Conservation (phyloP, 2,888 invertebrate species). For the Cybosia mesomella region DNA sequence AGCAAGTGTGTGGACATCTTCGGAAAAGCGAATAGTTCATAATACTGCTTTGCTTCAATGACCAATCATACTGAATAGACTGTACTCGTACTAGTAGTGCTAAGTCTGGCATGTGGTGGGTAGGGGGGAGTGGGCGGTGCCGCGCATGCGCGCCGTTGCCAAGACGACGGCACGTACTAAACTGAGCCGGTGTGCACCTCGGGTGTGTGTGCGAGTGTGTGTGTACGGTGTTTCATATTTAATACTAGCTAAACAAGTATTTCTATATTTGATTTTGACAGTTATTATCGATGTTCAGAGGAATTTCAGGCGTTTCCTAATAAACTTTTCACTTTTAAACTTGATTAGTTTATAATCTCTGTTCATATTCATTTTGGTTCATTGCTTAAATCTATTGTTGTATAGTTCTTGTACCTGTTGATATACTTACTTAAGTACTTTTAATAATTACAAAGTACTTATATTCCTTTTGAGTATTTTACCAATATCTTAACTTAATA, state of each 20-base stretch:
- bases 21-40: constrained; percentile 21
- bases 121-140: constrained; percentile 79
- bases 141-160: constrained; percentile 87
- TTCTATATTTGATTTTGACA: constrained; percentile 48
- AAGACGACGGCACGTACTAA: constrained; percentile 88
- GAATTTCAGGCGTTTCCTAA: constrained; percentile 7
- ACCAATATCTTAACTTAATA: constrained; percentile 12
- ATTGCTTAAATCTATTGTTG: not conserved
- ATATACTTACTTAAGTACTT: not conserved
- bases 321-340: not conserved
- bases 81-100: constrained; percentile 53
- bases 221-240: constrained; percentile 47
- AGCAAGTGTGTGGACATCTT: constrained; percentile 7
- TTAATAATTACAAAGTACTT: not conserved
- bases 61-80: constrained; percentile 77
- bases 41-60: constrained; percentile 59
- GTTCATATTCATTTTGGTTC: not conserved
- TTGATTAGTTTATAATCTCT: not conserved
- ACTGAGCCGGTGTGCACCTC: constrained; percentile 67
- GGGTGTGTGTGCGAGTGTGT: constrained; percentile 31
- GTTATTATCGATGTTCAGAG: constrained; percentile 24
- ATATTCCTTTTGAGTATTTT: not conserved
- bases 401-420: not conserved
- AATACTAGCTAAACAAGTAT: constrained; percentile 55
- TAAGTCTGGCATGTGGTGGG: constrained; percentile 57